A percentile compares a stretch with the other conserved stretches of the same genome.
Conservation (phyloP, 2,888 invertebrate species). For the Willowsia nigromaculata region DNA sequence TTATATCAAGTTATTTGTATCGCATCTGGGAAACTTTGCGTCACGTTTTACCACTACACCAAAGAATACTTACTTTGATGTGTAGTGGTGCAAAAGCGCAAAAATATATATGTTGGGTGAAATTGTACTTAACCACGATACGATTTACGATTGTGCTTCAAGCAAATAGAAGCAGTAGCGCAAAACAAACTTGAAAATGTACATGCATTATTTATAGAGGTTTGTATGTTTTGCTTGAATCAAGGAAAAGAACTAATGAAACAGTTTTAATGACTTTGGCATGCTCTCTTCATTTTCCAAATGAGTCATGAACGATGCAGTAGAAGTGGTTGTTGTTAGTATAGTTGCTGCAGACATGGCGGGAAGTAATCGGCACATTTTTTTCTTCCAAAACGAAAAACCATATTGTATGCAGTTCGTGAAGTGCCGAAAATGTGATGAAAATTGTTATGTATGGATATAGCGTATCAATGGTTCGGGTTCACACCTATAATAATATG, state of each 20-base stretch:
- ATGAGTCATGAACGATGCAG: constrained; percentile 39
- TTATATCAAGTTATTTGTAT: constrained; percentile 17
- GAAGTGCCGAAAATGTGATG: neutral
- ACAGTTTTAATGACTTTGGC: constrained; percentile 55
- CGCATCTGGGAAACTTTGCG: constrained; percentile 18
- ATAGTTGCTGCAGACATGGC: neutral
- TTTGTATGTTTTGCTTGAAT: neutral
- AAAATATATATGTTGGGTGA: neutral
- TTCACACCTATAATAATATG: neutral
- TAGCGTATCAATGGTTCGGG: too few relatives aligned
- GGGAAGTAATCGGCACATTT: constrained; percentile 56
- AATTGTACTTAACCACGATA: neutral
- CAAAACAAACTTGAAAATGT: neutral
- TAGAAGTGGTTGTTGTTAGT: neutral
- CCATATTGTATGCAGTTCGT: neutral
- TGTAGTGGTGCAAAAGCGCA: neutral
- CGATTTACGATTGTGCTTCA: neutral
- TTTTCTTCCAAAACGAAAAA: too few relatives aligned
- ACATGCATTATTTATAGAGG: neutral
- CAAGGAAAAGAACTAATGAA: constrained; percentile 31
- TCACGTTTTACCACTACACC: constrained; percentile 3
- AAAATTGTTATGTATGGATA: neutral
- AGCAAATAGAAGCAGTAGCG: neutral
- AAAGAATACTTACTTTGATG: too few relatives aligned
- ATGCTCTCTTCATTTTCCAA: constrained; percentile 43